phyloP scores from a whole-genome alignment of 2,888 invertebrate genomes.

The Ditylenchus weischeri region DNA sequence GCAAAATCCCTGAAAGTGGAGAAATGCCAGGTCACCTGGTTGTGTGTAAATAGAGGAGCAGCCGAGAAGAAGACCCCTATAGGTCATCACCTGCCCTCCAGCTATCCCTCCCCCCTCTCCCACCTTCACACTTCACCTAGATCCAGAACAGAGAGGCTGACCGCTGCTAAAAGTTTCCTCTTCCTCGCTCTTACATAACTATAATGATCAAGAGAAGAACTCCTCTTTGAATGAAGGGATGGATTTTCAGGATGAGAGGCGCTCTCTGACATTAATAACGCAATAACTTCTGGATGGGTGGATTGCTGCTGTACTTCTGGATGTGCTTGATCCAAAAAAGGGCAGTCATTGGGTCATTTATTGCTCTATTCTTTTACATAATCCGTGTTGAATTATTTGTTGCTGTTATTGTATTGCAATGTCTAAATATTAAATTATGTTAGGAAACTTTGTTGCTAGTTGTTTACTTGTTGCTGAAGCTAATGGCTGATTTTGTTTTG shows the following conservation, averaged over 20 bases:
- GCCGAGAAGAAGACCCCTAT: no score
- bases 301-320: no score
- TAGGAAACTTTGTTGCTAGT: no score
- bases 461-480: no score
- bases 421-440: no score
- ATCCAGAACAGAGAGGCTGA: background rate
- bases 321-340: background rate
- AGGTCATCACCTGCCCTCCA: slow-evolving; percentile 7
- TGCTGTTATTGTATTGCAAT: no score
- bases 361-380: no score
- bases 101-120: background rate
- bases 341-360: background rate
- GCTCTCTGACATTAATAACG: slow-evolving; percentile 10
- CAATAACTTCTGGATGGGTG: slow-evolving; percentile 9
- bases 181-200: slow-evolving; percentile 8
- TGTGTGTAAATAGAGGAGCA: no score
- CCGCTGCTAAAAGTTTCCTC: background rate
- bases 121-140: slow-evolving; percentile 9
- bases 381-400: no score
- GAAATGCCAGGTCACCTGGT: no score
- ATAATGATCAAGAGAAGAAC: background rate
- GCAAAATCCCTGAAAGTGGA: no score
- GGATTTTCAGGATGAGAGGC: slow-evolving; percentile 7
- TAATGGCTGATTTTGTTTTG: no score
- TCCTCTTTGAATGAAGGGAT: background rate